A percentile compares a stretch with the other conserved stretches of the same genome.
Conservation (phyloP, 2,797 vertebrate species). For the Halcyon leucocephala region DNA sequence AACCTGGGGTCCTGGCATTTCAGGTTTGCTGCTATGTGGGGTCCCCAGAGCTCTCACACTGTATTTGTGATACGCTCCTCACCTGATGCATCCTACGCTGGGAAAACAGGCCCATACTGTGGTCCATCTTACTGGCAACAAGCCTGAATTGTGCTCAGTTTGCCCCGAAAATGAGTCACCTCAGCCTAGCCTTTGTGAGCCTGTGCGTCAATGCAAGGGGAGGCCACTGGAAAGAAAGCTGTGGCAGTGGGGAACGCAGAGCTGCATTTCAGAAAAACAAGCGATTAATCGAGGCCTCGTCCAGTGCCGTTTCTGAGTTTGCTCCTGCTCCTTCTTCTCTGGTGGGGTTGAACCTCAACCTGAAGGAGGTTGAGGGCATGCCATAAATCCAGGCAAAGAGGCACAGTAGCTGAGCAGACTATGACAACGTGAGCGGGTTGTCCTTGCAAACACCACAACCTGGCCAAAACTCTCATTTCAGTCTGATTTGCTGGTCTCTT, state of each 20-base stretch:
- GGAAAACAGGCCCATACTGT: not conserved
- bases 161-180: not conserved
- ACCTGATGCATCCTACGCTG: fast-evolving
- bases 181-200: not conserved
- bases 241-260: not conserved
- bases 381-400: not conserved
- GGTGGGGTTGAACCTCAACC: not conserved
- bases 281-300: not conserved
- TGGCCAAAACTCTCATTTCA: not conserved
- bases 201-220: fast-evolving
- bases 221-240: not conserved
- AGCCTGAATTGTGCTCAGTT: not conserved
- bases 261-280: not conserved
- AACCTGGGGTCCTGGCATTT: not conserved
- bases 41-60: not conserved
- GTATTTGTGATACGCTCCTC: fast-evolving
- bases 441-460: not conserved
- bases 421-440: fast-evolving
- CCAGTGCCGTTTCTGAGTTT: not conserved
- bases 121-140: not conserved
- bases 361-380: not conserved
- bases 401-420: not conserved
- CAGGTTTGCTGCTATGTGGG: not conserved
- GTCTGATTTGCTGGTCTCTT: not conserved
- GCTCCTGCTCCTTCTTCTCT: not conserved